phyloP scores from a whole-genome alignment of 2,888 invertebrate species.

The Andrena dorsata region DNA sequence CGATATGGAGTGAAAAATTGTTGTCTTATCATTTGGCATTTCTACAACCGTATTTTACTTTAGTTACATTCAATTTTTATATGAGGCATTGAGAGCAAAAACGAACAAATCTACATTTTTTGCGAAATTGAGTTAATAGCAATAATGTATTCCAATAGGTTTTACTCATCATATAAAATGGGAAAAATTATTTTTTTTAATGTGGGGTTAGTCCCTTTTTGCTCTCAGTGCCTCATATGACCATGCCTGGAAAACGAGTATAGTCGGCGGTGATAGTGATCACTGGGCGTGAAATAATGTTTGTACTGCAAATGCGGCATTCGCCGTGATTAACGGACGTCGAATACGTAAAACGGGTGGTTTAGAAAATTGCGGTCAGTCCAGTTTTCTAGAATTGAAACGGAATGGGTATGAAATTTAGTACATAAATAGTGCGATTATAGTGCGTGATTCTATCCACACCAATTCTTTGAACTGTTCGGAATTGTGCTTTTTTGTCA shows the following conservation, averaged over 20 bases:
- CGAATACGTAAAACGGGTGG: constrained; percentile 50
- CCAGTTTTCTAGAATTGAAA: constrained; percentile 25
- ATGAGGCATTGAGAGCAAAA: no score
- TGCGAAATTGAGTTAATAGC: no score
- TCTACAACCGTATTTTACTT: constrained; percentile 36
- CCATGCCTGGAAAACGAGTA: constrained; percentile 21
- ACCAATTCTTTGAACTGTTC: no score
- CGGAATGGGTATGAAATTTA: constrained; percentile 32
- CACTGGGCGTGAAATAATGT: constrained; percentile 66
- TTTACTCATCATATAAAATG: no score
- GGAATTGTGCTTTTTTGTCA: no score
- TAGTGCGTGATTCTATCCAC: no score
- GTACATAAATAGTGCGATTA: no score
- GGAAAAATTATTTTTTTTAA: no score
- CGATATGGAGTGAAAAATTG: background rate
- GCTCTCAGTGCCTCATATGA: background rate
- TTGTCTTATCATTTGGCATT: constrained; percentile 21
- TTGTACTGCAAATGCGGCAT: constrained; percentile 58
- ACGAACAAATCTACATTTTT: no score
- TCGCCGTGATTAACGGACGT: background rate
- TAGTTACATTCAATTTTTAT: no score
- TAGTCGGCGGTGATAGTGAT: constrained; percentile 29
- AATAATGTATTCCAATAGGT: no score
- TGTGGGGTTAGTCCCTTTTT: no score
- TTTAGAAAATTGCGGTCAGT: constrained; percentile 34